A percentile compares a stretch with the other conserved stretches of the same genome.
Conservation (phyloP, 2,888 invertebrate species). For the Rugalucina vietnamica region DNA sequence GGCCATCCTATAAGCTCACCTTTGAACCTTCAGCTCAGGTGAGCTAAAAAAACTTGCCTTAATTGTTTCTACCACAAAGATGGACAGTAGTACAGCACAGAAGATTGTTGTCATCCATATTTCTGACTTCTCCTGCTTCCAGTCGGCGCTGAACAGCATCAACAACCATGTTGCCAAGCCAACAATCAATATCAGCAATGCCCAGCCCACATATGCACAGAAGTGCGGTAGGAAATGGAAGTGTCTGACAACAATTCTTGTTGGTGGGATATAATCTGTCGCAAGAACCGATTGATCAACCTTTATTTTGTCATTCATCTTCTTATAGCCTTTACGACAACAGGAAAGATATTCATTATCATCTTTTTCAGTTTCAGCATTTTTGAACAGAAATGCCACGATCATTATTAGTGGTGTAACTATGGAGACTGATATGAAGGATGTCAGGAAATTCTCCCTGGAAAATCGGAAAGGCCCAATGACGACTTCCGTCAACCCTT, state of each 20-base stretch:
- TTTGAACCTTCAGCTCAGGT: no score
- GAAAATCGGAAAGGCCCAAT: constrained; percentile 70
- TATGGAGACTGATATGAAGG: constrained; percentile 73
- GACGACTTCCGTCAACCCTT: constrained; percentile 46
- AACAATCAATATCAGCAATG: constrained; percentile 74
- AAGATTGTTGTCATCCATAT: constrained; percentile 82
- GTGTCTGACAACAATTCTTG: constrained; percentile 37
- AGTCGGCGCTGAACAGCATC: constrained; percentile 81
- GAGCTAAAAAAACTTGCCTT: constrained; percentile 72
- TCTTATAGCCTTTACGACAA: constrained; percentile 33
- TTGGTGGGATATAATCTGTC: constrained; percentile 40
- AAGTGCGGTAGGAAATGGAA: constrained; percentile 56
- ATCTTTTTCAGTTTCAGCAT: constrained; percentile 43
- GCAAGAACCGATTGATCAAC: constrained; percentile 46
- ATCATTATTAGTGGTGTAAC: constrained; percentile 79
- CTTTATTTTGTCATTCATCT: constrained; percentile 33
- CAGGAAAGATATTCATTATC: constrained; percentile 28
- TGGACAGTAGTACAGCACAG: constrained; percentile 75
- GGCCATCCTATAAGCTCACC: no score
- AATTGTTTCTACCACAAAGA: constrained; percentile 80
- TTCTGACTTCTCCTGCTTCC: constrained; percentile 81
- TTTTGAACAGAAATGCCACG: constrained; percentile 74
- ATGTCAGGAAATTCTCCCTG: constrained; percentile 61
- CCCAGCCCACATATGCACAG: constrained; percentile 79
- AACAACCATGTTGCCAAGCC: constrained; percentile 81